Evolutionary conservation across 2,797 vertebrate species (phyloP), one percentile per base, ranked within the genome.

Genomic region (Dallia pectoralis): DNA sequence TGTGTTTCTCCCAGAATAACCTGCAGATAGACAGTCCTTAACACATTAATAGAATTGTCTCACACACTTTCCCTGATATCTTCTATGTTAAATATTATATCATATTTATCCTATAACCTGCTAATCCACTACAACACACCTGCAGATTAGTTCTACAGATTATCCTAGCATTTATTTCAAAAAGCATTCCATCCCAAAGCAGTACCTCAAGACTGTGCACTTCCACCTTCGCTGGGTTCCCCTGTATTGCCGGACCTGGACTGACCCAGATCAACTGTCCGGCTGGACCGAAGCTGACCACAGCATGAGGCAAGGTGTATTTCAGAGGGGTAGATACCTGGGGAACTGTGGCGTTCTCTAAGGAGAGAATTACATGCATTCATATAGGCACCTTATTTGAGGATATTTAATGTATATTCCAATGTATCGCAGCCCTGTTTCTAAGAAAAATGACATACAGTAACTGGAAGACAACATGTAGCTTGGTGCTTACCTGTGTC

Each of bases 171-270:
- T 59, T 25, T 22, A 25, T 25, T 1, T n/a, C n/a, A n/a, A 25
- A 25, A 25, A 22, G 22, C n/a, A 18, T 63, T 63, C 25, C 30
- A 5, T 29, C 15, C 56, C 25, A 19, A 6, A 12, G 33, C 56
- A 25, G 22, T 87, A 96, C 97, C 92, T 98, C 96, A 79, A 97
- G 81, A 86, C 94, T 97, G 86, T 96, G 95, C 59, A 98, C 80
- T 79, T 97, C 91, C 0, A 97, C 87, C 0, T 81, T 87, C 67
- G 91, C 89, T 0, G 83, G 82, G 8, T 91, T 92, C 44, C 95
- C 93, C 68, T 92, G 88, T 0, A 85, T 74, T 25, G 93, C 92
- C 15, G 68, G 25, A 12, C 89, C 88, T 25, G 94, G 93, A 70
- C 79, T 82, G 76, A 88, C 93, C 70, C 91, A 87, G 8, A 96